These are phyloP conservation scores for Rhagonycha fulva DNA, from an alignment of 2,888 invertebrate genomes.

Conservation along the genomic window DNA sequence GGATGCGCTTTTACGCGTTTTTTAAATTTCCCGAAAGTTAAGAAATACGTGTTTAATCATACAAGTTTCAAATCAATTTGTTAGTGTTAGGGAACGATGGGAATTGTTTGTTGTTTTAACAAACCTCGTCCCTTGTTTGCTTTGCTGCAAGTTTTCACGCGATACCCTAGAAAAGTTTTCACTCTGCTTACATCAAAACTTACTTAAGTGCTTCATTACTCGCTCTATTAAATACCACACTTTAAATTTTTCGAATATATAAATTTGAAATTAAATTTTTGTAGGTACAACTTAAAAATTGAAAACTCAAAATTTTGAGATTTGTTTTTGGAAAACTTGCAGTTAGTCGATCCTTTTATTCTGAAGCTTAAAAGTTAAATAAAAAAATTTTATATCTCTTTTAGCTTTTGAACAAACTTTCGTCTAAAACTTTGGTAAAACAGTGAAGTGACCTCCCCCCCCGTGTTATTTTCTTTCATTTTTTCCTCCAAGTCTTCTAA, in stretches of 20 bases:
- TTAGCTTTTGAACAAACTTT: too few relatives aligned
- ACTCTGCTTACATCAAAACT: not conserved
- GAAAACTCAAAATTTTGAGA: too few relatives aligned
- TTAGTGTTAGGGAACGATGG: constrained; percentile 5
- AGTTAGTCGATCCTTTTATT: too few relatives aligned
- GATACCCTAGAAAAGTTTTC: constrained; percentile 5
- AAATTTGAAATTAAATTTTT: too few relatives aligned
- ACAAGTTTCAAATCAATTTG: constrained; percentile 18
- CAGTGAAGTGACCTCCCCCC: too few relatives aligned
- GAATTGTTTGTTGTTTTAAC: constrained; percentile 19
- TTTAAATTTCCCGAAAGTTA: not conserved
- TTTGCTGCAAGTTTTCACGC: constrained; percentile 11
- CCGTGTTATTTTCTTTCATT: too few relatives aligned
- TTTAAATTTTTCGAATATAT: not conserved
- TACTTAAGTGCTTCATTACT: not conserved
- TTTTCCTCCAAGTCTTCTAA: too few relatives aligned
- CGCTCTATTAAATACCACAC: not conserved
- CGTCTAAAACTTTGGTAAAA: too few relatives aligned
- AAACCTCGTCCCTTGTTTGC: constrained; percentile 8
- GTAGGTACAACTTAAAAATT: too few relatives aligned
- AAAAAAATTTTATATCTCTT: too few relatives aligned
- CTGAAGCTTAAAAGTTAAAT: too few relatives aligned
- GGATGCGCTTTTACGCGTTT: not conserved
- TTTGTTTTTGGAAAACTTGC: too few relatives aligned
- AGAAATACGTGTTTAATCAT: not conserved